phyloP scores from a whole-genome alignment of 1,140 invertebrate species.

The Diuraphis noxia region DNA sequence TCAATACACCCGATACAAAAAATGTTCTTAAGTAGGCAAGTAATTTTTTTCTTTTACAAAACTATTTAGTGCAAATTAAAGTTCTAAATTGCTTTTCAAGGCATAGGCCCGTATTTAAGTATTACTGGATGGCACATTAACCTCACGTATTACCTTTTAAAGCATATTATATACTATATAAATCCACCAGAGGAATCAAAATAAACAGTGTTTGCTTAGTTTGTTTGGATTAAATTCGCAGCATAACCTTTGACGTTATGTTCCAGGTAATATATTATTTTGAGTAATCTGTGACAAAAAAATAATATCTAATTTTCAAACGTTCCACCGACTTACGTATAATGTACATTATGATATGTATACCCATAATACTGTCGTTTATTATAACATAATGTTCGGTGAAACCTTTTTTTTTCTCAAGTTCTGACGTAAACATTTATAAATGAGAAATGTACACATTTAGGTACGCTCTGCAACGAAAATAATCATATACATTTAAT shows the following conservation, averaged over 20 bases:
- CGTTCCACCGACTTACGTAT: neutral
- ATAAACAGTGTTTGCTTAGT: neutral
- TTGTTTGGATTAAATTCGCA: neutral
- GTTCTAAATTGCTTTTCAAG: neutral
- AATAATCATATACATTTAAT: neutral
- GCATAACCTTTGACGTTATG: neutral
- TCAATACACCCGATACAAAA: neutral
- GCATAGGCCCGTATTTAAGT: neutral
- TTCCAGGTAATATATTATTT: constrained; percentile 1
- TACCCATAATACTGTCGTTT: neutral
- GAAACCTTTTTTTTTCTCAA: neutral
- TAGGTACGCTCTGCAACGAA: neutral
- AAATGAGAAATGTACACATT: neutral
- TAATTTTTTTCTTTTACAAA: neutral
- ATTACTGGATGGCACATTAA: neutral
- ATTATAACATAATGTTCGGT: neutral
- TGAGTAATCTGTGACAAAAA: neutral
- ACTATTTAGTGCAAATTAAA: neutral
- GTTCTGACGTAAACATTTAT: neutral
- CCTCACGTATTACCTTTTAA: neutral
- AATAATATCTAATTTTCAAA: neutral
- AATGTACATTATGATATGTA: neutral
- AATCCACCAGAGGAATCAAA: neutral
- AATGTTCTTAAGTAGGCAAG: no score
- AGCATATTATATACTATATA: neutral